Conservation (phyloP, 2,113 vertebrate genomes). For the Nycticorax nycticorax region DNA sequence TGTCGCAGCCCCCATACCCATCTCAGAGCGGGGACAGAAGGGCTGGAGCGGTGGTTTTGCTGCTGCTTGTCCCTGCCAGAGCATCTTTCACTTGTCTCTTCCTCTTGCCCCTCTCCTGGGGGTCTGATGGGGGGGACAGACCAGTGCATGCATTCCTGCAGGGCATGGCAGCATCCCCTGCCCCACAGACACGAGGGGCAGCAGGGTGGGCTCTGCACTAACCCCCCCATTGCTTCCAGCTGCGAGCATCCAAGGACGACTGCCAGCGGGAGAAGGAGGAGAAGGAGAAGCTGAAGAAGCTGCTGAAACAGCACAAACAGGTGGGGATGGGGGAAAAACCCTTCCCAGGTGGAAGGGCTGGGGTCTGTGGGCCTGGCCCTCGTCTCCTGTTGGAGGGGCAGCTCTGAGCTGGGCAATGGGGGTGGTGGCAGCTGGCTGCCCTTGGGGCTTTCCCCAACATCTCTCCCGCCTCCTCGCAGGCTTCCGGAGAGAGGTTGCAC, state of each 20-base stretch:
- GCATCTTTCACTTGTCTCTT: not conserved
- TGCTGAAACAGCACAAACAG: conserved; percentile 93
- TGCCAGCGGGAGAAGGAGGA: conserved; percentile 90
- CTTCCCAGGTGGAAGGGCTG: not conserved
- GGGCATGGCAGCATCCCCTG: not conserved
- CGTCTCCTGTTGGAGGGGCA: rapidly evolving
- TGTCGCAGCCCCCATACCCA: not conserved
- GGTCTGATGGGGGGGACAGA: rapidly evolving
- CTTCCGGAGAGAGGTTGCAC: conserved; percentile 84
- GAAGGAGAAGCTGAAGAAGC: conserved; percentile 89
- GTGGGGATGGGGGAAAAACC: conserved; percentile 50
- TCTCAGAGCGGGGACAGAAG: not conserved
- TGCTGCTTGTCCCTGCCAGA: not conserved
- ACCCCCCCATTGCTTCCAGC: conserved; percentile 64
- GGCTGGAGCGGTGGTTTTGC: not conserved
- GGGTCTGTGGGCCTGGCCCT: not conserved
- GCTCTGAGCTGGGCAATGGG: rapidly evolving
- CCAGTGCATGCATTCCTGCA: rapidly evolving
- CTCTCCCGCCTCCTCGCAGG: conserved; percentile 48
- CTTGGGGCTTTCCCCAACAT: not conserved
- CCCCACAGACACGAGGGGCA: rapidly evolving
- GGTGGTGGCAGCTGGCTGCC: not conserved
- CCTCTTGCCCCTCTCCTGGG: not conserved
- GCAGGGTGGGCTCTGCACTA: not conserved
- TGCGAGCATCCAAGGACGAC: conserved; percentile 89